Evolutionary conservation across 1,140 invertebrate genomes (phyloP), one percentile per base, ranked within the genome.

Genomic region (Teleopsis dalmanni): DNA sequence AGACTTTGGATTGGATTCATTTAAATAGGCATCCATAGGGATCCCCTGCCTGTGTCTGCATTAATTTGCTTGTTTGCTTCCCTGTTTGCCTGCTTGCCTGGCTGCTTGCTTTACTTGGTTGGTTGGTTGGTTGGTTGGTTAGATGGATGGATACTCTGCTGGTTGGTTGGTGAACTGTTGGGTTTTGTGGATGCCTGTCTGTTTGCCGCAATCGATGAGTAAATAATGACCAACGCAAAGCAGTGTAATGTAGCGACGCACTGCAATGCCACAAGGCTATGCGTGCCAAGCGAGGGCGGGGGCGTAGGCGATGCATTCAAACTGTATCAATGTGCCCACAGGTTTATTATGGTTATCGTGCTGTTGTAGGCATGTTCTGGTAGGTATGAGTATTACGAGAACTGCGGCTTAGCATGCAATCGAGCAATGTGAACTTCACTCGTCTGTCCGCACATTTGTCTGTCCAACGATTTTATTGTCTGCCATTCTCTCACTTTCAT

Each of bases 171-270:
- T n/a, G 16, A 27, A n/a, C 38, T 26, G 11, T 25, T 10, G 13
- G 11, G n/a, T n/a, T n/a, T n/a, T n/a, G n/a, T n/a, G n/a, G n/a
- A n/a, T n/a, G n/a, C n/a, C n/a, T n/a, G n/a, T n/a, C n/a, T n/a
- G n/a, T n/a, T n/a, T n/a, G n/a, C n/a, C n/a, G n/a, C n/a, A 25
- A 43, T 31, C 41, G 41, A 43, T 43, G 41, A 43, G 41, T 43
- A 43, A 43, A 43, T 43, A 27, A 43, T 43, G 41, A 18, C 41
- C 41, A 43, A 43, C 41, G 41, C 41, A 43, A 29, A 29, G 41
- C 41, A 43, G 41, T 18, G 41, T 26, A 27, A n/a, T n/a, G n/a
- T n/a, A n/a, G n/a, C n/a, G 16, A 42, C 40, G 40, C 40, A 42
- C 14, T 42, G 23, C 40, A 43, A n/a, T 13, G 41, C 27, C 41